Percentiles rank a stretch among this genome's conserved stretches.
Conservation (phyloP, 2,797 vertebrate genomes). For the Bothrops alternatus region DNA sequence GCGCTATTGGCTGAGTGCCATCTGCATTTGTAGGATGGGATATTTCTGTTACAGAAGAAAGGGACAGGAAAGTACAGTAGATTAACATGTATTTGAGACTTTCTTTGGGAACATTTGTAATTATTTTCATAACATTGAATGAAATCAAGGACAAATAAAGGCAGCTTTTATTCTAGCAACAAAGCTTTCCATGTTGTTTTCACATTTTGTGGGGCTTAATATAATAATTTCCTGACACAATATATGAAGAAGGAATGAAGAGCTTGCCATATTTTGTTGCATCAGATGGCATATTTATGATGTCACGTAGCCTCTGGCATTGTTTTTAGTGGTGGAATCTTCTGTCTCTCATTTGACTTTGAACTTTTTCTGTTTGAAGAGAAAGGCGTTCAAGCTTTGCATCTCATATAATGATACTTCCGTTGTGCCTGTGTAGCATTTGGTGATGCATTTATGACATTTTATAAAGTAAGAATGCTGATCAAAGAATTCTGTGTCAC, state of each 20-base stretch:
- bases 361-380: constrained; percentile 75
- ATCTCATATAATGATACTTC: constrained; percentile 72
- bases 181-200: constrained; percentile 33
- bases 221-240: constrained; percentile 55
- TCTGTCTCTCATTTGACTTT: constrained; percentile 68
- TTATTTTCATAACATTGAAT: not conserved
- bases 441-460: constrained; percentile 60
- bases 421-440: constrained; percentile 73
- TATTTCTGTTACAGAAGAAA: not conserved
- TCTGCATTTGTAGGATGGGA: not conserved
- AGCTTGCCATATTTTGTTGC: constrained; percentile 67
- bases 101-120: not conserved
- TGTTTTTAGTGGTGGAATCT: constrained; percentile 62
- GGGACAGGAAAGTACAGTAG: not conserved
- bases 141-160: not conserved
- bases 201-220: constrained; percentile 41
- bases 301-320: constrained; percentile 66
- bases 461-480: constrained; percentile 60
- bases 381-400: constrained; percentile 68
- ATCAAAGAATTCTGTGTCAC: constrained; percentile 70
- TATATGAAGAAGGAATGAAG: constrained; percentile 36
- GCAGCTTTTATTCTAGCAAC: not conserved
- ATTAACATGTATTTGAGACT: not conserved
- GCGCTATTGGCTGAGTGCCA: not conserved
- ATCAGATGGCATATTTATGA: constrained; percentile 69